Base-by-base conservation (phyloP, 2,797 vertebrate genomes). In the Cynopterus sphinx region DNA sequence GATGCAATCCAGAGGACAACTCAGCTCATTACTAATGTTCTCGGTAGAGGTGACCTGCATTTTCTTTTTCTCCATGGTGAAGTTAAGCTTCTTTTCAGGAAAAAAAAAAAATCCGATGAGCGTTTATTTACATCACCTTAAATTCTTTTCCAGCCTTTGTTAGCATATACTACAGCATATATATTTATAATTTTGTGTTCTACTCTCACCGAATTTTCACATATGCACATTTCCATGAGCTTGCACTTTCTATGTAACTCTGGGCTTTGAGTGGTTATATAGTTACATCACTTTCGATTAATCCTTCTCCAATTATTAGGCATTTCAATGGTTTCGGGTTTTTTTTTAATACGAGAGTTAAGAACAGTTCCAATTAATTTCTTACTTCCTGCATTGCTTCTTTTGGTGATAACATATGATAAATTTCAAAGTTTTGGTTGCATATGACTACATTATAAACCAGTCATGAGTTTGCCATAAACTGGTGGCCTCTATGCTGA, bases 291-390 rank as follows among this genome's bases (percentile, higher is more conserved):
- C 11, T 24, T 61, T 77, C 83, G 68, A 68, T 46, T 39, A 71
- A 71, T 87, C 41, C 75, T 49, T 74, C 33, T 86, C 59, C 22
- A 68, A 61, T 67, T 74, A 81, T 28, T 36, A 53, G 22, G 33
- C 49, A n/a, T 36, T 75, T 55, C 21, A 71, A 79, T 65, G 55
- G 9, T 85, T 67, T 95, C 24, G 11, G 53, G 59, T 75, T 68
- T 77, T 87, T 86, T 87, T 21, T 96, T 70, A 94, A 51, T 49
- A 41, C 33, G 84, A 84, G 28, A n/a, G 33, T 28, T 78, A 78
- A 87, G 51, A 86, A 86, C 57, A 90, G 81, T 75, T 49, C 55
- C 71, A 57, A 74, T 82, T 36, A 85, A 81, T 71, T 61, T 88
- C 65, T 95, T 55, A 24, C 26, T 78, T 89, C 41, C 79, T 85